phyloP scores from a whole-genome alignment of 2,797 vertebrate species.

The Tokudaia muenninki region DNA sequence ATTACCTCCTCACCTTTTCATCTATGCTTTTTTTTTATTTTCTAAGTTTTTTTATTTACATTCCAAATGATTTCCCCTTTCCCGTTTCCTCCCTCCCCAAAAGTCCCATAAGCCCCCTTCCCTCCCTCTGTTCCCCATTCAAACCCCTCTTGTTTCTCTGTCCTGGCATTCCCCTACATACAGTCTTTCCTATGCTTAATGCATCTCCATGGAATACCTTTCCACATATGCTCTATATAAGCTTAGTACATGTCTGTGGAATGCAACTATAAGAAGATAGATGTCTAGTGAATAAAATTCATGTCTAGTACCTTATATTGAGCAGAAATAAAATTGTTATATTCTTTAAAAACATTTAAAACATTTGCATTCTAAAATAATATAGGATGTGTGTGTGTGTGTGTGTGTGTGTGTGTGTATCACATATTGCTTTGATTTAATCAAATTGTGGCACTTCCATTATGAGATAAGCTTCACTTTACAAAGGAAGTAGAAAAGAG shows the following conservation, averaged over 20 bases:
- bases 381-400: neutral
- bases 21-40: too few relatives aligned
- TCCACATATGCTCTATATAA: neutral
- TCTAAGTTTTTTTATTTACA: too few relatives aligned
- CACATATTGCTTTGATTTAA: neutral
- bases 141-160: too few relatives aligned
- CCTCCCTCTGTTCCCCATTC: too few relatives aligned
- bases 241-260: neutral
- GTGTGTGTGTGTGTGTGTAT: too few relatives aligned
- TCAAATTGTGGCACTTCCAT: neutral
- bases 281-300: neutral
- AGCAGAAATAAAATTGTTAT: neutral
- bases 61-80: too few relatives aligned
- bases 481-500: neutral
- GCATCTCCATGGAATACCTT: neutral
- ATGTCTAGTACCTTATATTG: neutral
- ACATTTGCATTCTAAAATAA: neutral
- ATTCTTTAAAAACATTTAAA: slow-evolving; percentile 20
- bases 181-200: too few relatives aligned
- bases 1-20: neutral
- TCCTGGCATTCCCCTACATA: too few relatives aligned
- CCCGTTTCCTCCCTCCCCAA: too few relatives aligned
- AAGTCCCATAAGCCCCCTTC: too few relatives aligned
- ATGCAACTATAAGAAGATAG: slow-evolving; percentile 6
- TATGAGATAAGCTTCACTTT: neutral